phyloP scores from a whole-genome alignment of 2,113 vertebrate species.

The Benitochromis conjunctus region DNA sequence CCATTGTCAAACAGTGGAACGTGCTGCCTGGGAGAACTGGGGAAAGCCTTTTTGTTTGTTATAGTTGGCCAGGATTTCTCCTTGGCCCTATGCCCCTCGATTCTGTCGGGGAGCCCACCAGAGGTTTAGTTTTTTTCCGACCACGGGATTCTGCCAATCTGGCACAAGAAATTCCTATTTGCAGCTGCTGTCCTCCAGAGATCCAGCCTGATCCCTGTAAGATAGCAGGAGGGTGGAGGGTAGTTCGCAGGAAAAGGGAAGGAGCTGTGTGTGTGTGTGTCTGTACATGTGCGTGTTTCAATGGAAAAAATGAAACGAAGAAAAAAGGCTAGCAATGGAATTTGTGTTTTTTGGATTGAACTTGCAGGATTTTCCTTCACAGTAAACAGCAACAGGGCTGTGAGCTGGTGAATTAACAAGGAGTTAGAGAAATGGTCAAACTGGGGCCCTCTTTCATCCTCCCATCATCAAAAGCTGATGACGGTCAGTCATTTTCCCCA shows the following conservation, averaged over 20 bases:
- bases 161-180: slow-evolving; percentile 74
- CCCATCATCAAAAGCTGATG: slow-evolving; percentile 15
- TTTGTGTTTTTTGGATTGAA: slow-evolving; percentile 71
- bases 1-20: slow-evolving; percentile 82
- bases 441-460: slow-evolving; percentile 42
- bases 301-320: slow-evolving; percentile 81
- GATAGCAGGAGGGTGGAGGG: slow-evolving; percentile 71
- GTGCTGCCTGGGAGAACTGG: slow-evolving; percentile 78
- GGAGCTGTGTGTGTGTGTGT: slow-evolving; percentile 34
- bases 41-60: slow-evolving; percentile 91
- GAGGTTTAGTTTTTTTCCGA: slow-evolving; percentile 76
- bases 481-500: background rate
- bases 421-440: slow-evolving; percentile 28
- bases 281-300: slow-evolving; percentile 41
- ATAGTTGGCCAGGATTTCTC: slow-evolving; percentile 77
- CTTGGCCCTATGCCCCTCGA: slow-evolving; percentile 73
- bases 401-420: slow-evolving; percentile 60
- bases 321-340: slow-evolving; percentile 69
- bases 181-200: slow-evolving; percentile 78
- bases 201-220: slow-evolving; percentile 77
- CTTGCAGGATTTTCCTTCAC: slow-evolving; percentile 81
- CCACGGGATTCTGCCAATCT: slow-evolving; percentile 76
- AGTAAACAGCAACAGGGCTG: slow-evolving; percentile 80
- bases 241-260: slow-evolving; percentile 64
- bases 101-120: slow-evolving; percentile 78